Percentiles rank a stretch among this genome's conserved stretches.
Conservation (phyloP, 2,113 vertebrate genomes). For the Bothrops jararaca region DNA sequence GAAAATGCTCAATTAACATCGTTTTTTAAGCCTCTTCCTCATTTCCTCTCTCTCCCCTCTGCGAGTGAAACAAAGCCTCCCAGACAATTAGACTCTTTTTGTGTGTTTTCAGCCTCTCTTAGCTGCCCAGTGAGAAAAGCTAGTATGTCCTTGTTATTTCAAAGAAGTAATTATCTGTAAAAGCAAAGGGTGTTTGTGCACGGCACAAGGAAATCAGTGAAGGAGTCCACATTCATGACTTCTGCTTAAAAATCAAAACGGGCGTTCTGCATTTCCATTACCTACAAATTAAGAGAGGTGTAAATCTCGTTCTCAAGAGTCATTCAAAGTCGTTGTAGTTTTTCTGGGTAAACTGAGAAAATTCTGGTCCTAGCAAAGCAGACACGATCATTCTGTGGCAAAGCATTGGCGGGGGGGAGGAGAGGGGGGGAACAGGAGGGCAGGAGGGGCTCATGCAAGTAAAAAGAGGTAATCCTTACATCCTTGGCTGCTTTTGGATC, state of each 20-base stretch:
- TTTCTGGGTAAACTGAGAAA: no score
- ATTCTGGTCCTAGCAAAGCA: neutral
- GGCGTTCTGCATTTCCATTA: neutral
- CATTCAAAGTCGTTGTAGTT: neutral
- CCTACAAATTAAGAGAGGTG: neutral
- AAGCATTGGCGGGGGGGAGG: neutral
- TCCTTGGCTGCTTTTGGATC: slow-evolving; percentile 97
- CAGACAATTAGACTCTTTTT: neutral
- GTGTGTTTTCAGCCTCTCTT: neutral
- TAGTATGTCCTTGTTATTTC: neutral
- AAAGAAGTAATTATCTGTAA: neutral
- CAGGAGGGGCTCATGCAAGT: slow-evolving; percentile 15
- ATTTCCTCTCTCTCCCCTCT: neutral
- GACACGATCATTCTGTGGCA: slow-evolving; percentile 1
- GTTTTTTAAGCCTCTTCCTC: neutral
- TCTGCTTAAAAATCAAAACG: neutral
- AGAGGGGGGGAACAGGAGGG: slow-evolving; percentile 14
- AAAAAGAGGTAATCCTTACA: slow-evolving; percentile 79
- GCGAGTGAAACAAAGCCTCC: neutral
- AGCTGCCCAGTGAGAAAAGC: neutral
- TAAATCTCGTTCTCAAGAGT: neutral
- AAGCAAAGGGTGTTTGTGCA: neutral
- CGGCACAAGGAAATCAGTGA: neutral
- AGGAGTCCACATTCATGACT: neutral
- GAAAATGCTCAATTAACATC: neutral